A percentile compares a stretch with the other conserved stretches of the same genome.
Conservation (phyloP, 1,140 invertebrate genomes). For the Saccostrea cuccullata region DNA sequence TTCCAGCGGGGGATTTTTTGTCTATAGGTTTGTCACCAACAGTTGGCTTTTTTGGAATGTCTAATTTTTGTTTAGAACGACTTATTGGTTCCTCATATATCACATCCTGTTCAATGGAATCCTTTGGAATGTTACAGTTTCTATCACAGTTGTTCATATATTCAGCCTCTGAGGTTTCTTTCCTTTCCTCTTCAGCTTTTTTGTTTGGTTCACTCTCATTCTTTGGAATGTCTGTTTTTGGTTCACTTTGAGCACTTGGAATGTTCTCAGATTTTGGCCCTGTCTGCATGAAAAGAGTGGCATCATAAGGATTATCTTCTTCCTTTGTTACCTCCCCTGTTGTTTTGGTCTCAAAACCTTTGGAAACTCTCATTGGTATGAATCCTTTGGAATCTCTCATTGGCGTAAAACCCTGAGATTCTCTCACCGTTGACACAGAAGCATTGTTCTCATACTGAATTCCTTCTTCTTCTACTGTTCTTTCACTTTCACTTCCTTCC, state of each 20-base stretch:
- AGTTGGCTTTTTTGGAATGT: background rate
- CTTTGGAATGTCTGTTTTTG: conserved; percentile 28
- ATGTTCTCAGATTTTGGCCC: conserved; percentile 5
- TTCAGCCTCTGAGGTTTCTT: background rate
- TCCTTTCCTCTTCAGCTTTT: background rate
- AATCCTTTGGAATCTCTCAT: conserved; percentile 23
- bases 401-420: background rate
- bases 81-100: background rate
- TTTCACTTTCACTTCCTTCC: background rate
- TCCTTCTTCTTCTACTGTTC: background rate
- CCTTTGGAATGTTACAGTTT: conserved; percentile 41
- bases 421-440: background rate
- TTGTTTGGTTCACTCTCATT: background rate
- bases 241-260: conserved; percentile 2
- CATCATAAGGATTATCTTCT: conserved; percentile 25
- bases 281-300: background rate
- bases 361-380: background rate
- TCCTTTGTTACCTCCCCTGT: background rate
- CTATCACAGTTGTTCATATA: conserved; percentile 6
- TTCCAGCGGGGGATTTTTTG: background rate
- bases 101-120: background rate
- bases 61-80: background rate
- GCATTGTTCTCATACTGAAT: background rate
- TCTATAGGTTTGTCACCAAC: background rate
- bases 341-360: background rate